Conservation (phyloP, 1,140 invertebrate genomes). For the Hyposmocoma kahamanoa region DNA sequence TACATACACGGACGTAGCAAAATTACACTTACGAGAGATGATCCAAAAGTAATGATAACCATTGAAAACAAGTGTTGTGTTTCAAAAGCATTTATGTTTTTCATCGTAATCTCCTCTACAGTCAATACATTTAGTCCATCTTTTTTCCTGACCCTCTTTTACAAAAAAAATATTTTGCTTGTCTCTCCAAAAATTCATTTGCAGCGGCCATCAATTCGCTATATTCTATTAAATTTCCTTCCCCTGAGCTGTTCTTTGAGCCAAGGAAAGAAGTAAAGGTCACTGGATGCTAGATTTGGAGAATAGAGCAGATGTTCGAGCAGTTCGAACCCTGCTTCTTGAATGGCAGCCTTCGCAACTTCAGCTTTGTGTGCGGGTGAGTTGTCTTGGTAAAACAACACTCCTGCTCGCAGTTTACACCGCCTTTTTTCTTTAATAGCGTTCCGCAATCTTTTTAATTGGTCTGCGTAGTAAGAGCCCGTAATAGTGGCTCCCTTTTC, state of each 20-base stretch:
- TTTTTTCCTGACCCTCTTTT: too few species aligned
- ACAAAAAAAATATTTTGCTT: neutral
- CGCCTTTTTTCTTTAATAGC: conserved; percentile 7
- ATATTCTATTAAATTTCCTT: neutral
- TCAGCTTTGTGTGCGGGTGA: conserved; percentile 10
- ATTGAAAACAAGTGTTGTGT: too few species aligned
- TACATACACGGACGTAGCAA: too few species aligned
- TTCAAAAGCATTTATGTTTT: too few species aligned
- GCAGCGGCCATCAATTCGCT: neutral
- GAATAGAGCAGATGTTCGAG: conserved; percentile 13
- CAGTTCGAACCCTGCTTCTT: conserved; percentile 8
- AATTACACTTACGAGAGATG: too few species aligned
- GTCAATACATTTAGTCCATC: too few species aligned
- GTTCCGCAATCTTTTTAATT: neutral
- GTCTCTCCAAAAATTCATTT: neutral
- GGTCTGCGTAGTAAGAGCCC: neutral
- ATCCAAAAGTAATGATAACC: too few species aligned
- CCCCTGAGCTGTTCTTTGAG: neutral
- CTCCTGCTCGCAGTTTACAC: neutral
- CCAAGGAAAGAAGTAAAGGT: conserved; percentile 1
- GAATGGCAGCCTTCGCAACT: conserved; percentile 13
- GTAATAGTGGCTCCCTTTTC: neutral
- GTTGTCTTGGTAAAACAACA: conserved; percentile 13
- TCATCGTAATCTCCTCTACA: too few species aligned
- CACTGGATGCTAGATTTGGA: conserved; percentile 10